Percentiles rank a stretch among this genome's conserved stretches.
Evolutionary conservation across 2,113 vertebrate genomes (phyloP).

Genomic region (Piliocolobus tephrosceles): DNA sequence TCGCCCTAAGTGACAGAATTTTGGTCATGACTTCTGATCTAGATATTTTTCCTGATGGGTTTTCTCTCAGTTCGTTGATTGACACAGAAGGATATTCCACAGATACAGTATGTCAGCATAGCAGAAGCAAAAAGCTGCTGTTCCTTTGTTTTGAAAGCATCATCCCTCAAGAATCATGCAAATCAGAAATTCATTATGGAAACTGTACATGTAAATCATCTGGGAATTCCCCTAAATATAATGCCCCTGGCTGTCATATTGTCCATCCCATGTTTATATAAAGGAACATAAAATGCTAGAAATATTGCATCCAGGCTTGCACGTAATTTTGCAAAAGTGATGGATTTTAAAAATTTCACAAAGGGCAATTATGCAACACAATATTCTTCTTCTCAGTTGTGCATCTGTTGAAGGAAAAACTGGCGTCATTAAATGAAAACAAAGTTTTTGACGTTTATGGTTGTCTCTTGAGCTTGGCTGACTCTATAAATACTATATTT

Average conservation of each 20-base stretch:
- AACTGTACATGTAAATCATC: neutral
- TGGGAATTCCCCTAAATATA: neutral
- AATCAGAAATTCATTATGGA: neutral
- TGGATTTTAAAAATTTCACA: conserved; percentile 55
- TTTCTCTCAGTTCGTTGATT: neutral
- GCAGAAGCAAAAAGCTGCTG: neutral
- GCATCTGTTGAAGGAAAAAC: conserved; percentile 68
- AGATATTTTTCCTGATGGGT: neutral
- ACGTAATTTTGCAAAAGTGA: conserved; percentile 36
- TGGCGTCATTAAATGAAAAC: conserved; percentile 60
- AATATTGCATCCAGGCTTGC: neutral
- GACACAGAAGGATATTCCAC: neutral
- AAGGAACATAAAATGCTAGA: neutral
- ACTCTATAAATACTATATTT: conserved; percentile 66
- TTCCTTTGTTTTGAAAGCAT: neutral
- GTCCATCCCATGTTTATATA: conserved; percentile 2
- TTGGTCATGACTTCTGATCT: neutral
- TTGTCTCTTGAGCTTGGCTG: conserved; percentile 61
- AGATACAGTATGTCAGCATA: neutral
- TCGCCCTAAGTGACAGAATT: neutral
- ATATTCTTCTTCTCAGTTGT: conserved; percentile 63
- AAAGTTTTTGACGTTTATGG: conserved; percentile 71
- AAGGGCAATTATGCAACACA: conserved; percentile 26
- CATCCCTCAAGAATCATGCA: neutral
- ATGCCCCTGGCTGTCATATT: neutral